phyloP scores from a whole-genome alignment of 2,113 vertebrate genomes.

The Chaetodon trifascialis region DNA sequence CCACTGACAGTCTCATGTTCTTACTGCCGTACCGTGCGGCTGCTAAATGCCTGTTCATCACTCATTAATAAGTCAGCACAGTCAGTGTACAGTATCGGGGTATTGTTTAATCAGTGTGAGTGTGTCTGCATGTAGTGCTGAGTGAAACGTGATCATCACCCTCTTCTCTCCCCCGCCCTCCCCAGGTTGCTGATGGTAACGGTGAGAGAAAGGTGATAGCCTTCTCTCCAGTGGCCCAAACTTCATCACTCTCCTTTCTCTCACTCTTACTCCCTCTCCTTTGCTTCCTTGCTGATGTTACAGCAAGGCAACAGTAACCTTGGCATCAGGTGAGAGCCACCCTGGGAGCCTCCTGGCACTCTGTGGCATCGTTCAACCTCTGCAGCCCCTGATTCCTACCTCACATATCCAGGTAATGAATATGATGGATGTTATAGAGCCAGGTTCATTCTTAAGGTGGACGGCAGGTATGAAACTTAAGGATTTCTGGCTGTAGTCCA shows the following conservation, averaged over 20 bases:
- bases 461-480: constrained; percentile 50
- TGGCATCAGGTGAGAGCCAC: constrained; percentile 58
- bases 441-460: constrained; percentile 42
- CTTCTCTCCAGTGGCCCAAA: constrained; percentile 12
- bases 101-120: constrained; percentile 61
- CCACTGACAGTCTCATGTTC: constrained; percentile 22
- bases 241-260: constrained; percentile 34
- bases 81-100: constrained; percentile 52
- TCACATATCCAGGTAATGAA: constrained; percentile 58
- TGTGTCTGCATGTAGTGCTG: constrained; percentile 41
- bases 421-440: constrained; percentile 60
- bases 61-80: constrained; percentile 77
- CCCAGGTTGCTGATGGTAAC: constrained; percentile 54
- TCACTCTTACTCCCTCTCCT: not conserved
- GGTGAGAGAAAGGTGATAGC: constrained; percentile 55
- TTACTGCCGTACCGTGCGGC: constrained; percentile 32
- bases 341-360: constrained; percentile 56
- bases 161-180: constrained; percentile 7
- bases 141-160: constrained; percentile 64
- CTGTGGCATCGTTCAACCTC: constrained; percentile 55
- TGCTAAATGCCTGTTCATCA: constrained; percentile 54
- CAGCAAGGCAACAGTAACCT: constrained; percentile 48
- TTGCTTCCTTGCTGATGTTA: constrained; percentile 50
- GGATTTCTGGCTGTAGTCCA: constrained; percentile 52
- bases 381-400: constrained; percentile 40